Conservation (phyloP, 2,888 invertebrate genomes). For the Phymatocera aterrima region DNA sequence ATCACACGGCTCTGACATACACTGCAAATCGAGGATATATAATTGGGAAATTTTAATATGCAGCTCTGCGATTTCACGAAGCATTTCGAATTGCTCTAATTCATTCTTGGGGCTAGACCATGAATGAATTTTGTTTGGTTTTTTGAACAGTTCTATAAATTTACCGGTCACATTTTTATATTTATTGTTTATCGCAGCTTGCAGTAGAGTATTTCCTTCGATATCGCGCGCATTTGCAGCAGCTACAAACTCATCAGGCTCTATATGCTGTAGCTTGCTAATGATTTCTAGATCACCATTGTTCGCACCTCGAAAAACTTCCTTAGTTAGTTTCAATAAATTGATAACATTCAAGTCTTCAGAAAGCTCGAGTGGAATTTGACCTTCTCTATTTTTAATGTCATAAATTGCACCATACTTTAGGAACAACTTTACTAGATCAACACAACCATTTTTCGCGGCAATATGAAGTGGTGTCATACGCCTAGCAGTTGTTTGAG, state of each 20-base stretch:
- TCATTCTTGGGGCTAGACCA: neutral
- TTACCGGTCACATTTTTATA: slow-evolving; percentile 47
- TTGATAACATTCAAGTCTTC: slow-evolving; percentile 48
- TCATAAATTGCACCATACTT: slow-evolving; percentile 54
- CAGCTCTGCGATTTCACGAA: neutral
- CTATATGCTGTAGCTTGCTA: slow-evolving; percentile 47
- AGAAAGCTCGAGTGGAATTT: slow-evolving; percentile 55
- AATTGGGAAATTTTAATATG: neutral
- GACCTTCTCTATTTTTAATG: slow-evolving; percentile 51
- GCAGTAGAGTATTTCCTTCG: slow-evolving; percentile 53
- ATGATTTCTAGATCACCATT: slow-evolving; percentile 51
- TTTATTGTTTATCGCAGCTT: slow-evolving; percentile 50
- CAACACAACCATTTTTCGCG: slow-evolving; percentile 51
- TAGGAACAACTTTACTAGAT: slow-evolving; percentile 51
- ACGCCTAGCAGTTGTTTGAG: slow-evolving; percentile 46
- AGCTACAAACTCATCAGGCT: slow-evolving; percentile 50
- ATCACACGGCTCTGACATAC: neutral
- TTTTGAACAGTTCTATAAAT: slow-evolving; percentile 51
- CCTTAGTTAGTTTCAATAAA: slow-evolving; percentile 53
- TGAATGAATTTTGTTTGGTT: slow-evolving; percentile 27
- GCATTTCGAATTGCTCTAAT: neutral
- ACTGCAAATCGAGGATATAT: neutral
- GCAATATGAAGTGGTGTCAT: slow-evolving; percentile 55
- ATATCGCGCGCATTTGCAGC: slow-evolving; percentile 54
- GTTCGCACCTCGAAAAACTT: slow-evolving; percentile 50